Evolutionary conservation across 30 jellyfish, hydroid and myxozoan species (phyloP).

Genomic region (Cassiopea xamachana): DNA sequence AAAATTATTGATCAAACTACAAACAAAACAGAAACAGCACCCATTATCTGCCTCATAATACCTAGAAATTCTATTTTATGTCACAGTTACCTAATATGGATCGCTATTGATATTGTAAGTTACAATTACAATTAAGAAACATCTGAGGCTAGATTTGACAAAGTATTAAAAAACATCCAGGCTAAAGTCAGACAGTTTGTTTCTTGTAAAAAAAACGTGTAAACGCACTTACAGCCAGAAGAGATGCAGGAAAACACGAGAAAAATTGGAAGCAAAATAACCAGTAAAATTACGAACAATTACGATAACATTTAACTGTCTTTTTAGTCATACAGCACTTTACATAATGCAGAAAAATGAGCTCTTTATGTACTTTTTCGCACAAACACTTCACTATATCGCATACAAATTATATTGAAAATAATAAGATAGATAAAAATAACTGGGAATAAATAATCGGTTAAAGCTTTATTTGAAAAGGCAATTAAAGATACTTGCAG

Average conservation of each 20-base stretch:
- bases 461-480: not conserved
- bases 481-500: not conserved
- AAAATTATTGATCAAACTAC: too few species aligned
- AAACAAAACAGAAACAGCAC: too few species aligned
- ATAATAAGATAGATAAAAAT: not conserved
- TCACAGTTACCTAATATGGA: too few species aligned
- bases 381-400: not conserved
- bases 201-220: too few species aligned
- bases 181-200: too few species aligned
- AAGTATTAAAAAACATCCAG: too few species aligned
- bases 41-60: not conserved
- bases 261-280: not conserved
- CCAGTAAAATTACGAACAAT: not conserved
- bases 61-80: too few species aligned
- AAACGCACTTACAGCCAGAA: not conserved
- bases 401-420: not conserved
- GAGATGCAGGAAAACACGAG: not conserved
- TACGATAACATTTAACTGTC: not conserved
- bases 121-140: too few species aligned
- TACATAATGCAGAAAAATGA: not conserved
- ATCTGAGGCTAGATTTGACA: too few species aligned
- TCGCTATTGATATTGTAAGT: too few species aligned
- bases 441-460: not conserved
- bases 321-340: not conserved
- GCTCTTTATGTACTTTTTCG: not conserved